phyloP scores from a whole-genome alignment of 2,113 vertebrate species.

The Campylomormyrus numenius region DNA sequence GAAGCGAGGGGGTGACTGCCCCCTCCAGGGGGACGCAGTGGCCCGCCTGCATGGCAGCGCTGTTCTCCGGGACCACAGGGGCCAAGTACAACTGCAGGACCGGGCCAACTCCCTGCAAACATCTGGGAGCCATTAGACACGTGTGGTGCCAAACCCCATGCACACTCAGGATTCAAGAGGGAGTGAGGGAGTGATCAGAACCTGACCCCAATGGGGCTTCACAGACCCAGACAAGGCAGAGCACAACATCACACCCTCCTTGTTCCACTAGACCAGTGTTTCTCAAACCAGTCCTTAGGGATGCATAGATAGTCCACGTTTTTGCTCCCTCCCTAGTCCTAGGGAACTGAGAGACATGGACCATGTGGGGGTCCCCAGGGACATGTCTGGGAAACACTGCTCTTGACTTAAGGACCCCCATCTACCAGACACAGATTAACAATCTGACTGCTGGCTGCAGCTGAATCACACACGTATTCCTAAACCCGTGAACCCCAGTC shows the following conservation, averaged over 20 bases:
- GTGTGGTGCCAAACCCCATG: background rate
- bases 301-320: no score
- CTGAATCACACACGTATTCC: background rate
- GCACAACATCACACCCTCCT: background rate
- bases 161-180: background rate
- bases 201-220: background rate
- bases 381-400: background rate
- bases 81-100: conserved; percentile 57
- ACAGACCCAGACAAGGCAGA: background rate
- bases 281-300: background rate
- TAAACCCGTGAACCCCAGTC: background rate
- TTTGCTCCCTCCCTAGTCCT: background rate
- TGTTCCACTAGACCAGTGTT: background rate
- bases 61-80: background rate
- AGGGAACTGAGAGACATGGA: background rate
- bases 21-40: background rate
- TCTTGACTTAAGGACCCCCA: background rate
- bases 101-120: conserved; percentile 55
- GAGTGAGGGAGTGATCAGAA: background rate
- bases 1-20: background rate
- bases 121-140: conserved; percentile 59
- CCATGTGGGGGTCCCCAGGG: background rate
- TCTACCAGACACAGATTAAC: background rate
- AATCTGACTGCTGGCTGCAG: background rate
- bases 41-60: background rate